A percentile compares a stretch with the other conserved stretches of the same genome.
Conservation (phyloP, 2,888 invertebrate species). For the Caradrina kadenii region DNA sequence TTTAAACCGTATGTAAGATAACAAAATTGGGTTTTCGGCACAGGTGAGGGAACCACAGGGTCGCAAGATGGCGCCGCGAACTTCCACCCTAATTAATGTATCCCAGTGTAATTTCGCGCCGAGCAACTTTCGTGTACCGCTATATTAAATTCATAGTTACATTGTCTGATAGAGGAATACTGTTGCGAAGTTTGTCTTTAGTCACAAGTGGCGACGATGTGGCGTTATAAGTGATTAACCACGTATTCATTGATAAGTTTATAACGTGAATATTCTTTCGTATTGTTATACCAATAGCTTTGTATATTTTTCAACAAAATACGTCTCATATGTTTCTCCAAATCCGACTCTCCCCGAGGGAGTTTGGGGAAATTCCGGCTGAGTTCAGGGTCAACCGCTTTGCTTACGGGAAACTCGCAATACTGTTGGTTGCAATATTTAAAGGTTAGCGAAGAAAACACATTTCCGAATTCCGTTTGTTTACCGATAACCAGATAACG, state of each 20-base stretch:
- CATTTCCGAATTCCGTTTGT: neutral
- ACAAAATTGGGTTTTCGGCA: constrained; percentile 51
- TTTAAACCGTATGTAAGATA: constrained; percentile 43
- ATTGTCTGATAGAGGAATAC: constrained; percentile 59
- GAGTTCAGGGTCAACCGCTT: constrained; percentile 1
- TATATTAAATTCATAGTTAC: constrained; percentile 76
- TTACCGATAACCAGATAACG: neutral
- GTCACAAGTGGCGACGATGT: constrained; percentile 16
- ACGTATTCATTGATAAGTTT: constrained; percentile 51
- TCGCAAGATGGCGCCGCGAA: constrained; percentile 63
- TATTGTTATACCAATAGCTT: constrained; percentile 11
- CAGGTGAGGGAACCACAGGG: constrained; percentile 61
- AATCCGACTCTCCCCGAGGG: neutral
- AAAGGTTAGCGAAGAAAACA: neutral
- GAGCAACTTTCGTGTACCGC: constrained; percentile 61
- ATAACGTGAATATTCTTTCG: constrained; percentile 13
- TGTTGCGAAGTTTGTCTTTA: constrained; percentile 47
- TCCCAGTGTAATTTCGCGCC: constrained; percentile 67
- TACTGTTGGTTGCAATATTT: neutral
- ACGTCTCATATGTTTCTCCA: constrained; percentile 3
- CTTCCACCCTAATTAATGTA: constrained; percentile 73
- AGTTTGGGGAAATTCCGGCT: neutral
- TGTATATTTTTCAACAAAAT: neutral
- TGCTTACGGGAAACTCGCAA: neutral
- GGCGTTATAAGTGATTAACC: constrained; percentile 46